Evolutionary conservation across 2,113 vertebrate genomes (phyloP).

Genomic region (Dasyornis broadbenti): DNA sequence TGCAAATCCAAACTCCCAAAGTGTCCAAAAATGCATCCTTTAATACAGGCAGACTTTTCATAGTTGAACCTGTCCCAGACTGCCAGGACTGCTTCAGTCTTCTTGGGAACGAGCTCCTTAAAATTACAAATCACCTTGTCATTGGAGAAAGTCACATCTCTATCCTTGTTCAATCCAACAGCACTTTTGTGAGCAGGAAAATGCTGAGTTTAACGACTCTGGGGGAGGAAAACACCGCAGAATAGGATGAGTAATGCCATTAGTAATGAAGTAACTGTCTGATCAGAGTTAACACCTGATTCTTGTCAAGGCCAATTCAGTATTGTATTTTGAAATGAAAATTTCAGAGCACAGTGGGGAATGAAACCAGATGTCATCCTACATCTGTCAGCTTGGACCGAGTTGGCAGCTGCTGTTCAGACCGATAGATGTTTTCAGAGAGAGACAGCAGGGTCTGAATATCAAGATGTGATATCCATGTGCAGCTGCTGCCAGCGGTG

Average conservation of each 20-base stretch:
- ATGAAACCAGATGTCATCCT: neutral
- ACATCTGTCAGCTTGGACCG: neutral
- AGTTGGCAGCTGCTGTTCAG: neutral
- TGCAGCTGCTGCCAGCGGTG: neutral
- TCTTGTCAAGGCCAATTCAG: neutral
- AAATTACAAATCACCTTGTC: neutral
- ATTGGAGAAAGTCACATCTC: neutral
- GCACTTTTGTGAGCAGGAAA: neutral
- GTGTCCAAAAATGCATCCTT: neutral
- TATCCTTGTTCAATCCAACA: neutral
- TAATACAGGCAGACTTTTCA: neutral
- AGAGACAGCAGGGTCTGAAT: neutral
- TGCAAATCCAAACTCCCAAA: neutral
- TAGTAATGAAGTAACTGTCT: neutral
- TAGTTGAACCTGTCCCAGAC: neutral
- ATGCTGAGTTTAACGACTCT: neutral
- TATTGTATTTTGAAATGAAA: neutral
- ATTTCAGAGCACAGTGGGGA: neutral
- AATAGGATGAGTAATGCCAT: neutral
- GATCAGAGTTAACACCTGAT: conserved; percentile 6
- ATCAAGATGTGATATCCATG: neutral
- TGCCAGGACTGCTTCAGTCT: neutral
- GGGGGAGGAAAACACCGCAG: neutral
- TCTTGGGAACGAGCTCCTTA: neutral
- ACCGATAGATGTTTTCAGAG: neutral